Evolutionary conservation across 1,140 invertebrate genomes (phyloP), one percentile per base, ranked within the genome.

Genomic region (Aradophagus sp.): DNA sequence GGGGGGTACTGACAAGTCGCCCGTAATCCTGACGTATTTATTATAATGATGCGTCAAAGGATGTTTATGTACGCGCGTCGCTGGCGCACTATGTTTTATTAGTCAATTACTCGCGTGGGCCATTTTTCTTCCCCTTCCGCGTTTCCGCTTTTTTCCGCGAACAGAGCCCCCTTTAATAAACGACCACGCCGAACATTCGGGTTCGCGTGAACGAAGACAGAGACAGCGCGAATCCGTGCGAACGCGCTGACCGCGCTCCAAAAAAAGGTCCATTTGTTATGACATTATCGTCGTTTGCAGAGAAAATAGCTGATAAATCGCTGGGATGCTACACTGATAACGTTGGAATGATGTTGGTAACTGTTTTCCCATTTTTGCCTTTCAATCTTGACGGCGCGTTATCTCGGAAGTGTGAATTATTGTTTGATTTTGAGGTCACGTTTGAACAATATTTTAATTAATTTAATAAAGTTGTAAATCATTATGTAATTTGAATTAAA

Each of bases 1-100:
- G n/a, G n/a, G n/a, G n/a, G n/a, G n/a, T n/a, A n/a, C n/a, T n/a
- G n/a, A n/a, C n/a, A n/a, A n/a, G n/a, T n/a, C n/a, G n/a, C n/a
- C n/a, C n/a, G n/a, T n/a, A n/a, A n/a, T n/a, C n/a, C n/a, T 55
- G 34, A 58, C 32, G 34, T 58, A 58, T 45, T 47, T 47, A 58
- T 47, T 58, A 39, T 45, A 58, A 47, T 47, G 23, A 56, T 13
- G 19, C 53, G 31, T 56, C 53, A 50, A 56, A 48, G 17, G 12
- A 38, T 53, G 38, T 68, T 52, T 59, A 67, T 38, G 47, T 14
- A 11, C 32, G 32, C 32, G 32, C 12, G 32, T 13, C n/a, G 12
- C 32, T 12, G 14, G 14, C 32, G 32, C 47, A 42, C 50, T 50
- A 42, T 50, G 42, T 35, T 41, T 47, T 38, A 58, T 38, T 58